phyloP scores from a whole-genome alignment of 2,113 vertebrate species.

The Etia nguti region DNA sequence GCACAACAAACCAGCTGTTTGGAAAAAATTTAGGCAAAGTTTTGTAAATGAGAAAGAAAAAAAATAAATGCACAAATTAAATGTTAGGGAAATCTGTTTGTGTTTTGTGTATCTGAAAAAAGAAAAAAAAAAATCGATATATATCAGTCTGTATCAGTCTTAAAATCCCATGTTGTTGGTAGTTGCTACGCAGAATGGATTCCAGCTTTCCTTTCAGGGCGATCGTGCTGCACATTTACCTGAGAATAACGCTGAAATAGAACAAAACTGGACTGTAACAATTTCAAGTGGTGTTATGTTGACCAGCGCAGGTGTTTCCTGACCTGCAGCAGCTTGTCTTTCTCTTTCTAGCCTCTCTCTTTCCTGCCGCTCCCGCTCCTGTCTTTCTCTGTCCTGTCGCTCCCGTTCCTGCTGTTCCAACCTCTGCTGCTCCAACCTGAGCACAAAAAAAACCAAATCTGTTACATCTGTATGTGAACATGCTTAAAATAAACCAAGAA shows the following conservation, averaged over 20 bases:
- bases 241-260: not conserved
- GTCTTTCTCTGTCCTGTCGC: conserved; percentile 60
- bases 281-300: not conserved
- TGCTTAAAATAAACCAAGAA: not conserved
- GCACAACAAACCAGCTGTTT: too few species aligned
- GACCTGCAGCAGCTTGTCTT: conserved; percentile 70
- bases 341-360: conserved; percentile 66
- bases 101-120: too few species aligned
- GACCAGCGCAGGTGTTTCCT: conserved; percentile 41
- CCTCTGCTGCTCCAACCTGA: conserved; percentile 71
- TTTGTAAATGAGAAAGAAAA: too few species aligned
- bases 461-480: not conserved
- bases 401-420: conserved; percentile 72
- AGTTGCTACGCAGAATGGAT: not conserved
- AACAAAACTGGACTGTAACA: not conserved
- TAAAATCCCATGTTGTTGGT: not conserved
- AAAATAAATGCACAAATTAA: too few species aligned
- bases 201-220: not conserved
- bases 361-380: conserved; percentile 59
- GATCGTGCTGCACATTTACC: not conserved
- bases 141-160: too few species aligned
- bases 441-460: not conserved
- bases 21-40: too few species aligned
- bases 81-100: too few species aligned
- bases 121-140: too few species aligned